phyloP scores from a whole-genome alignment of 1,140 invertebrate species.

The Neotoxoptera formosana region DNA sequence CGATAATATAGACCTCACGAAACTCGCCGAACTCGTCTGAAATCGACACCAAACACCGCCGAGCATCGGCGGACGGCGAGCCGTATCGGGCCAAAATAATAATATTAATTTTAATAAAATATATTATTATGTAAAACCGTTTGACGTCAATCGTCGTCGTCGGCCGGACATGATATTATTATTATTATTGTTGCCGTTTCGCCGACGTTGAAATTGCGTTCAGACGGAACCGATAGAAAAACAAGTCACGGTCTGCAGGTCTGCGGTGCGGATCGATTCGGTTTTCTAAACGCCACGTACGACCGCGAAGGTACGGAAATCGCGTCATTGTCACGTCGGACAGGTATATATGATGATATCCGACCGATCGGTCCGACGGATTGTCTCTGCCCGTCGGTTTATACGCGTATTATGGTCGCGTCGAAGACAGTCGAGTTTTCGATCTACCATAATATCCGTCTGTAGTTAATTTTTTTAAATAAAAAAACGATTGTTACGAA shows the following conservation, averaged over 20 bases:
- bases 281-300: not conserved
- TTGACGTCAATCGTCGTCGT: not conserved
- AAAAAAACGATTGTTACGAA: too few species aligned
- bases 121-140: conserved; percentile 14
- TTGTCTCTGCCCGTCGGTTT: too few species aligned
- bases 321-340: not conserved
- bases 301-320: not conserved
- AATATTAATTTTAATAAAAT: not conserved
- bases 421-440: too few species aligned
- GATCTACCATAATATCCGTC: too few species aligned
- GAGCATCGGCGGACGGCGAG: too few species aligned
- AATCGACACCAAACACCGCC: too few species aligned
- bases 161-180: not conserved
- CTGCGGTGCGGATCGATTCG: not conserved
- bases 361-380: not conserved
- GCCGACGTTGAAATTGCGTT: not conserved
- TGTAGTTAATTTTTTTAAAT: too few species aligned
- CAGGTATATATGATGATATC: not conserved
- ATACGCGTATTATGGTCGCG: too few species aligned
- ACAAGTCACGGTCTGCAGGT: not conserved
- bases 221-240: not conserved
- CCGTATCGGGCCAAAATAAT: too few species aligned
- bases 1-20: too few species aligned
- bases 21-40: too few species aligned
- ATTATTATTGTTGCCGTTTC: not conserved